Base-by-base conservation (phyloP, 1,140 invertebrate genomes). In the Ceratitis capitata region DNA sequence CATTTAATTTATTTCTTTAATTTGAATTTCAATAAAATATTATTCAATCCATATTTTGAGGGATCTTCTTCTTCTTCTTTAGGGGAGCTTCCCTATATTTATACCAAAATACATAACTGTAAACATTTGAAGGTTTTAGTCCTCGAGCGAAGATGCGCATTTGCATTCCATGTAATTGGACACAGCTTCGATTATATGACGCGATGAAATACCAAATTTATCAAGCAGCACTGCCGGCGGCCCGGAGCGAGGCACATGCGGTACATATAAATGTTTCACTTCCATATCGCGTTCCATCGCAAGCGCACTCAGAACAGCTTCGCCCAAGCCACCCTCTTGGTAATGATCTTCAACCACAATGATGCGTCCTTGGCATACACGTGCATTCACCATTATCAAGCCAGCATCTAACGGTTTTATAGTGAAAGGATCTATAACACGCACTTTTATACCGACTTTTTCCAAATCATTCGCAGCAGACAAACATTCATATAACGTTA, bases 281-380 rank as follows among this genome's bases (percentile, higher is more conserved):
- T 95, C 90, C 35, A 97, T 94, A 88, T 95, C 93, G n/a, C 92
- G 93, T 88, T 96, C 94, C 85, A 94, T 89, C 23, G 96, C 93
- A 58, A 99, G 93, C 6, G 96, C 97, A 14, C 94, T 94, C 23
- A 95, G 89, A 4, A 99, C 98, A 58, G 98, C 98, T 7, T 82
- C 78, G 7, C 78, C 78, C 16, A 47, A 49, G 26, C 90, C 99
- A 98, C 85, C 98, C 86, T 87, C 96, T 96, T 97, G 92, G 91
- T 99, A 99, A 92, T 99, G 98, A 92, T 99, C 98, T 91, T 99
- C 98, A 10, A 98, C 97, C 35, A 97, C 97, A 42, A 99, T 87
- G 29, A 99, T 94, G 49, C 94, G 93, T 1, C 97, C 97, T 58
- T 95, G 95, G 85, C 94, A 95, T 83, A 95, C 94, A 61, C 94